Base-by-base conservation (phyloP, 2,797 vertebrate genomes). In the Clarias pachynema region DNA sequence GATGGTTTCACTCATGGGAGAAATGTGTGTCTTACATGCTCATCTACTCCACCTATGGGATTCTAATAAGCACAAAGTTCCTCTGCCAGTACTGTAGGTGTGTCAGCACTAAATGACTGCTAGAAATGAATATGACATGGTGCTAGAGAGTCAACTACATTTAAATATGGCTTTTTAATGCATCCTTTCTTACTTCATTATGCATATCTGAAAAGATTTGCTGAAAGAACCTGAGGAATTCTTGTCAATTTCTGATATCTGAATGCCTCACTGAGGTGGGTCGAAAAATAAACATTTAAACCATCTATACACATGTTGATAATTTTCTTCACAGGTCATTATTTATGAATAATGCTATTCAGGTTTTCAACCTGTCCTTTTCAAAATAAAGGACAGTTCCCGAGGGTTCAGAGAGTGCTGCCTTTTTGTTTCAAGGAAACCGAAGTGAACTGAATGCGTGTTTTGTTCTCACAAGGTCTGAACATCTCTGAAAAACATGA, bases 121-220 rank as follows among this genome's bases (percentile, higher is more conserved):
- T 8, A 73, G 14, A 74, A 53, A 74, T 53, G 24, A 53, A 74
- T 26, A 74, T 16, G 49, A 75, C 49, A 31, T 75, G 82, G 68
- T 72, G 84, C 70, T 57, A 72, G 44, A 26, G 15, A 75, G 49
- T 31, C 73, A 75, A 53, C 15, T 16, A 37, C n/a, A 91, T 91
- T 91, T 88, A 85, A 89, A 90, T 88, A 90, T 92, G 91, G 92
- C 92, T 91, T 93, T 92, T 92, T 93, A 91, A 92, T 94, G 93
- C 91, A 91, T 88, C 92, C 92, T 90, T 94, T 92, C 94, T 73
- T 14, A 44, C 69, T 95, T 95, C 93, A 93, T 90, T 93, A 90
- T 90, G 91, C 88, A 90, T 92, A 95, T 95, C 91, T 92, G 90
- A 94, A 91, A 93, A 92, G 94, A 94, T 93, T 93, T 90, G 85